Conservation (phyloP, 2,797 vertebrate genomes). For the Paramormyrops hopkinsi region DNA sequence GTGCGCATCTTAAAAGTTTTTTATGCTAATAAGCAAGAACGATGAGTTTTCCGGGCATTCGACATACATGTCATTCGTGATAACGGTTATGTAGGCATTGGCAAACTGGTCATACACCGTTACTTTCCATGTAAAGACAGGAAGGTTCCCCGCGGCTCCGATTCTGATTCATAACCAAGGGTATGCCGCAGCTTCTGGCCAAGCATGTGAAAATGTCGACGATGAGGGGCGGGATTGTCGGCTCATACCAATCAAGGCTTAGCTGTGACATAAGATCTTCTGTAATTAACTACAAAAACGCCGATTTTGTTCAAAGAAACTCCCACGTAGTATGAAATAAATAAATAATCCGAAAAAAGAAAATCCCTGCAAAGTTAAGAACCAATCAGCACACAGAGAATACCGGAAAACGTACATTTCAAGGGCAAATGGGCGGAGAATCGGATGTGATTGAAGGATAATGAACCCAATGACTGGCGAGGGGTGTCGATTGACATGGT, state of each 20-base stretch:
- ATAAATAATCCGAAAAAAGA: neutral
- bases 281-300: neutral
- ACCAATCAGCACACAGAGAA: neutral
- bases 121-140: constrained; percentile 16
- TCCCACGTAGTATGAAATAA: neutral
- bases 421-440: constrained; percentile 61
- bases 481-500: constrained; percentile 38
- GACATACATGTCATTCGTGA: constrained; percentile 10
- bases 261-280: neutral
- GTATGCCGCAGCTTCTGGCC: constrained; percentile 16
- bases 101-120: constrained; percentile 11
- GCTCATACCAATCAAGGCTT: constrained; percentile 11
- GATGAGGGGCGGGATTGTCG: neutral
- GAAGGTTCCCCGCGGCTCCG: constrained; percentile 11
- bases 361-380: neutral
- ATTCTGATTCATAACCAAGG: constrained; percentile 12
- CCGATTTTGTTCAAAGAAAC: neutral
- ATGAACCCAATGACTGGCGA: constrained; percentile 44
- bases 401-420: constrained; percentile 62
- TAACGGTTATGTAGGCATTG: neutral
- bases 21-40: neutral
- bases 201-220: neutral
- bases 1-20: neutral
- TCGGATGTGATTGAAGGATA: constrained; percentile 50
- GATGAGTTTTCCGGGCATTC: neutral